Base-by-base conservation (phyloP, 2,113 vertebrate species). In the Pagrus major region DNA sequence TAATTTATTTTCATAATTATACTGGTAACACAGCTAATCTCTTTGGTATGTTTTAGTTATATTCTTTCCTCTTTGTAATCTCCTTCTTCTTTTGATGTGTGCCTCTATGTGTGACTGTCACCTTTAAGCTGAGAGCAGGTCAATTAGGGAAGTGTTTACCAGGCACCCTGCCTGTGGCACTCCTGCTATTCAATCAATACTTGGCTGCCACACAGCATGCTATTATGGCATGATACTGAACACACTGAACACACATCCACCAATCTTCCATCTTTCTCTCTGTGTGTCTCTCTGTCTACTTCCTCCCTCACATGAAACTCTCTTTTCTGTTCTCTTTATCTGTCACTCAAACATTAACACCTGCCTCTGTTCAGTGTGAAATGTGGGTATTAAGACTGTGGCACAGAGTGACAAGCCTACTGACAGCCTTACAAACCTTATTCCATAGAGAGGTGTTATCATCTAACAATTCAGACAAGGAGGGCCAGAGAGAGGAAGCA, bases 61-160 rank as follows among this genome's bases (percentile, higher is more conserved):
- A 47, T 63, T 60, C 3, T 23, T 41, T 64, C 42, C 27, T 31
- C 3, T 33, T 12, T 51, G 23, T 56, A 42, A 44, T 42, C 21
- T 58, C 37, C 20, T 65, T 39, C 75, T 12, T 49, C 16, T 74
- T 10, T 64, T 55, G 27, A 23, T 46, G 18, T 25, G 35, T 59
- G 39, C 21, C 41, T 78, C 20, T 72, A 20, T 78, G 58, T 63
- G 54, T 58, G 47, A 60, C 39, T 68, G 73, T 63, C 55, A 47
- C 15, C 68, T 74, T 71, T 68, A 16, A 65, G 65, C 64, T 58
- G 67, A 84, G 69, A 74, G 79, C 66, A 29, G 82, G 84, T 88
- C 87, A 89, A 89, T 93, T 86, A 89, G 55, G 72, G 41, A 72
- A 86, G 81, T 86, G 88, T 90, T 88, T 82, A 78, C 83, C 72